phyloP scores from a whole-genome alignment of 2,888 invertebrate genomes.

The Vesta saturnalis region DNA sequence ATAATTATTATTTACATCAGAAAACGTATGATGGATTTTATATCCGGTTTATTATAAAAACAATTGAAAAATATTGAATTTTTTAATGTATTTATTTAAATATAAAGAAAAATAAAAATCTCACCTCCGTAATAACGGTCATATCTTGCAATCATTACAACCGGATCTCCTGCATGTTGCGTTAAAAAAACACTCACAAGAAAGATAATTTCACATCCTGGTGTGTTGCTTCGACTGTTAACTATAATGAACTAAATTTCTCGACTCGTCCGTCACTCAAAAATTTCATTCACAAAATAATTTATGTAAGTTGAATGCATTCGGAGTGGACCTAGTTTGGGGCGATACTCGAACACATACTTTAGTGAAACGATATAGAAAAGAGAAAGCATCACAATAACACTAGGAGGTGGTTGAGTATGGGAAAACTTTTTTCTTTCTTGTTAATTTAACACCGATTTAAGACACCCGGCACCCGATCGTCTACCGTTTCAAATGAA shows the following conservation, averaged over 20 bases:
- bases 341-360: slow-evolving; percentile 30
- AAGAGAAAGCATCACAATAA: slow-evolving; percentile 45
- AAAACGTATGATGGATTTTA: no score
- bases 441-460: background rate
- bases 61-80: no score
- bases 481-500: background rate
- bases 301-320: slow-evolving; percentile 18
- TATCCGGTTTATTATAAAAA: no score
- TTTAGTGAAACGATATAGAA: slow-evolving; percentile 39
- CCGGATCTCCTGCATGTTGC: slow-evolving; percentile 38
- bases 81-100: slow-evolving; percentile 4
- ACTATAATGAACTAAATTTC: slow-evolving; percentile 7
- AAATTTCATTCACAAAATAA: slow-evolving; percentile 10
- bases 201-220: slow-evolving; percentile 42
- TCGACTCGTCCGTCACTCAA: background rate
- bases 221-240: slow-evolving; percentile 27
- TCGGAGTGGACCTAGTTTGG: slow-evolving; percentile 47
- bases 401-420: slow-evolving; percentile 20
- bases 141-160: slow-evolving; percentile 45
- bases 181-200: slow-evolving; percentile 37
- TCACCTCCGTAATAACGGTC: slow-evolving; percentile 53
- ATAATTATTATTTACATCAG: no score
- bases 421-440: slow-evolving; percentile 1
- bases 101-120: slow-evolving; percentile 30
- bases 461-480: slow-evolving; percentile 2